Percentiles rank a stretch among this genome's conserved stretches.
Conservation (phyloP, 2,797 vertebrate species). For the Cercopithecus mitis region DNA sequence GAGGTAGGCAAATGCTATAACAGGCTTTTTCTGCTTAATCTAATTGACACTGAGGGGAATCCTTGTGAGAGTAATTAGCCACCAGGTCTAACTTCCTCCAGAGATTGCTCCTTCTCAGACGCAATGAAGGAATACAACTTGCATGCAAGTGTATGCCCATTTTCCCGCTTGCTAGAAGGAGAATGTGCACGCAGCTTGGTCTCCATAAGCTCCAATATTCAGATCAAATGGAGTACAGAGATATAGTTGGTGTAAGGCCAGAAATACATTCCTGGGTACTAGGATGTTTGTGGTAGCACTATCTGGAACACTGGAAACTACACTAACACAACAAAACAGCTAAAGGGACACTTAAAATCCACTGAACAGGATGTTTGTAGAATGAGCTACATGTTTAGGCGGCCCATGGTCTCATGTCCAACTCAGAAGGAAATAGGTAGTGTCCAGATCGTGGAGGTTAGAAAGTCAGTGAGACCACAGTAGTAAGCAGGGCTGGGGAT, state of each 20-base stretch:
- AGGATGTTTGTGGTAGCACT: not conserved
- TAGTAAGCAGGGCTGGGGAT: not conserved
- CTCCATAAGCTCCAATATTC: not conserved
- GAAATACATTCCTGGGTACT: not conserved
- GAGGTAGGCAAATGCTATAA: not conserved
- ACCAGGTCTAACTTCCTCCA: not conserved
- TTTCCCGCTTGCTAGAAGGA: not conserved
- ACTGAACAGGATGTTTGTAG: not conserved
- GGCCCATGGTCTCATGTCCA: accelerated
- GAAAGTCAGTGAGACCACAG: not conserved
- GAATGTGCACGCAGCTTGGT: not conserved
- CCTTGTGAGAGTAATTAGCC: constrained; percentile 29
- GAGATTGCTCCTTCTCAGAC: not conserved
- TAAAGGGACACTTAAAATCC: not conserved
- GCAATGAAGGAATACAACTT: constrained; percentile 8
- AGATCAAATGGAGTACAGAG: not conserved
- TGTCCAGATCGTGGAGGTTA: not conserved
- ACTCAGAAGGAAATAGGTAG: not conserved
- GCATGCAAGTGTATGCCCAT: not conserved
- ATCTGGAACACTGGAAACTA: not conserved
- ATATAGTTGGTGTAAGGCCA: not conserved
- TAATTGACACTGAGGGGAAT: constrained; percentile 25
- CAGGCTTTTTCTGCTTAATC: not conserved
- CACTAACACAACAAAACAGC: accelerated
- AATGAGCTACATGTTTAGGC: not conserved